Evolutionary conservation across 2,888 invertebrate genomes (phyloP).

Genomic region (Bombylius major): DNA sequence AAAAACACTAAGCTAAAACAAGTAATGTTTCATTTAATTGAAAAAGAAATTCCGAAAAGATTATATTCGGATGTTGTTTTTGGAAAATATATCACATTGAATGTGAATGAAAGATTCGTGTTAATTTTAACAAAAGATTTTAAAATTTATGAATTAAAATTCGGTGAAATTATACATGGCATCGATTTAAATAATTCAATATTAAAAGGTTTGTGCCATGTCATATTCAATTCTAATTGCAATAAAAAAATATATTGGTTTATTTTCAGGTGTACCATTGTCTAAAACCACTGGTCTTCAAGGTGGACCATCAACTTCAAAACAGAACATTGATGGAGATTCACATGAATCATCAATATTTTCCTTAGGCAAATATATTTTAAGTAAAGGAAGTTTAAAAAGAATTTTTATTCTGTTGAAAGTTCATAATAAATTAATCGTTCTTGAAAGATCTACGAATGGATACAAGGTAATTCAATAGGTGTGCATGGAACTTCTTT

Average conservation of each 20-base stretch:
- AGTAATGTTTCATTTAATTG: neutral
- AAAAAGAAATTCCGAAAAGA: conserved; percentile 7
- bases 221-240: too few relatives aligned
- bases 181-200: conserved; percentile 4
- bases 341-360: neutral
- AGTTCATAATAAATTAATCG: conserved; percentile 7
- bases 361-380: conserved; percentile 5
- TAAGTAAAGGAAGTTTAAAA: neutral
- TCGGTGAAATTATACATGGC: neutral
- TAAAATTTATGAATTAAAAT: conserved; percentile 9
- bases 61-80: neutral
- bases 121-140: conserved; percentile 3
- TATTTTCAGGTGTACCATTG: too few relatives aligned
- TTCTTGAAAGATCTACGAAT: neutral
- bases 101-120: neutral
- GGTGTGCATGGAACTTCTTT: neutral
- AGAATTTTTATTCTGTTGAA: conserved; percentile 6
- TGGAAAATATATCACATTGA: conserved; percentile 3
- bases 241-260: too few relatives aligned
- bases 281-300: too few relatives aligned
- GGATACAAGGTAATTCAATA: conserved; percentile 5
- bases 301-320: too few relatives aligned
- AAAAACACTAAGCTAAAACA: neutral
- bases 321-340: too few relatives aligned
- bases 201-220: neutral